Evolutionary conservation across 1,140 invertebrate genomes (phyloP), one percentile per base, ranked within the genome.

Genomic region (Procambarus virginalis): DNA sequence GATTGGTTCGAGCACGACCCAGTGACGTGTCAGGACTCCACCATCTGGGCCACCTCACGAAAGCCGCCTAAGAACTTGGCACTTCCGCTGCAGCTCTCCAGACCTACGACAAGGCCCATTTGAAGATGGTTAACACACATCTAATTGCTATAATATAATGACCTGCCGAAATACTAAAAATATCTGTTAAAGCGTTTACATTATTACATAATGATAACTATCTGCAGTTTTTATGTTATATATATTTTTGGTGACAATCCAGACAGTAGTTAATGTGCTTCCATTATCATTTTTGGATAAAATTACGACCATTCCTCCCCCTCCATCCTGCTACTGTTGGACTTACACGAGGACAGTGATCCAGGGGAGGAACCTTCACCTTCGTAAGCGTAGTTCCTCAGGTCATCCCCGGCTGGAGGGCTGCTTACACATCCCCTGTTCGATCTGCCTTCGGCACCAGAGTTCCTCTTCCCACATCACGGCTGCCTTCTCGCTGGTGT

Each of bases 51-150:
- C 46, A 86, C 84, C 51, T 86, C 84, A 34, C 84, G 51, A 75
- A 86, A 86, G 20, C 84, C 84, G 20, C 73, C 84, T 14, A 86
- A 22, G 68, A 86, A 86, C 68, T 86, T 86, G 9, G 70, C 84
- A 22, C 84, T 86, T 45, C 84, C 84, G 48, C 75, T 86, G 55
- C 84, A 86, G 51, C 84, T 86, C 84, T 86, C 84, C 84, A 86
- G 75, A 58, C 84, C 84, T 86, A 73, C 22, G 22, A 34, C 60
- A 64, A 8, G 51, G 51, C 10, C 0, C 34, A 55, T 55, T 4
- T 55, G 51, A 55, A 55, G 51, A 55, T 55, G 51, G 8, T 9
- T 8, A 9, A 12, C 12, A 9, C 8, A 34, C 8, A 55, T 55
- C 8, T 12, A 55, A 9, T 9, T 55, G 1, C 12, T 9, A 55